Evolutionary conservation across 1,140 invertebrate species (phyloP).

Genomic region (Halictus rubicundus): DNA sequence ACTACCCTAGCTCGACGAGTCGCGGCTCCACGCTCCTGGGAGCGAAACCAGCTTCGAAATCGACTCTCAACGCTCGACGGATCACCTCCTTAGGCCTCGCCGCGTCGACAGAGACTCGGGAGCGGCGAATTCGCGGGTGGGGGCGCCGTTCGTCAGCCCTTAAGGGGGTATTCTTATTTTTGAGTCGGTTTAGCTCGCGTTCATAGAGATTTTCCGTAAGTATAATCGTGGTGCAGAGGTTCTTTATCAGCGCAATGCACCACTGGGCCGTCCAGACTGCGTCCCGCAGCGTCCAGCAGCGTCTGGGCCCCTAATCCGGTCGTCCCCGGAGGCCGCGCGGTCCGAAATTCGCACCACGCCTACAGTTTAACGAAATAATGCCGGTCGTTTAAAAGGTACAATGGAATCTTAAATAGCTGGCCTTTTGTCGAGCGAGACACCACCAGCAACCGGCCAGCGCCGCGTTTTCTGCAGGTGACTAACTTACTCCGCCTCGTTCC

Average conservation of each 20-base stretch:
- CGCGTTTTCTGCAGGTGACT: conserved; percentile 29
- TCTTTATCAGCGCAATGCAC: not conserved
- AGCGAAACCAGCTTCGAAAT: conserved; percentile 55
- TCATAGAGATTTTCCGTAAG: no score
- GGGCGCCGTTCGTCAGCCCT: no score
- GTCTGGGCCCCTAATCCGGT: conserved; percentile 3
- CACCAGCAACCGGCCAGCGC: conserved; percentile 4
- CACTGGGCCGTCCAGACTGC: no score
- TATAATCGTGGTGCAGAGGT: no score
- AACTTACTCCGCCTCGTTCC: conserved; percentile 30
- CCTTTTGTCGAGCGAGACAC: conserved; percentile 25
- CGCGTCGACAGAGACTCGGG: conserved; percentile 72
- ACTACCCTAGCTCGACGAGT: conserved; percentile 68
- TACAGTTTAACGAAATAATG: conserved; percentile 72
- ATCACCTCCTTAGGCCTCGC: not conserved
- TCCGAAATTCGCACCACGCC: conserved; percentile 69
- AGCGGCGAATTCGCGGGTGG: conserved; percentile 1
- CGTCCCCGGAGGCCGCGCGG: not conserved
- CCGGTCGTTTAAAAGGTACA: conserved; percentile 62
- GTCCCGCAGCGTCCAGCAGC: conserved; percentile 6
- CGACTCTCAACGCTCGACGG: conserved; percentile 24
- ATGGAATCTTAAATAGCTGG: conserved; percentile 56
- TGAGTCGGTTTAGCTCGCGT: no score
- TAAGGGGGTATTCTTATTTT: no score
- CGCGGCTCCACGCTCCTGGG: conserved; percentile 49